Evolutionary conservation across 2,888 invertebrate species (phyloP).

Genomic region (Drosophila silvestris): DNA sequence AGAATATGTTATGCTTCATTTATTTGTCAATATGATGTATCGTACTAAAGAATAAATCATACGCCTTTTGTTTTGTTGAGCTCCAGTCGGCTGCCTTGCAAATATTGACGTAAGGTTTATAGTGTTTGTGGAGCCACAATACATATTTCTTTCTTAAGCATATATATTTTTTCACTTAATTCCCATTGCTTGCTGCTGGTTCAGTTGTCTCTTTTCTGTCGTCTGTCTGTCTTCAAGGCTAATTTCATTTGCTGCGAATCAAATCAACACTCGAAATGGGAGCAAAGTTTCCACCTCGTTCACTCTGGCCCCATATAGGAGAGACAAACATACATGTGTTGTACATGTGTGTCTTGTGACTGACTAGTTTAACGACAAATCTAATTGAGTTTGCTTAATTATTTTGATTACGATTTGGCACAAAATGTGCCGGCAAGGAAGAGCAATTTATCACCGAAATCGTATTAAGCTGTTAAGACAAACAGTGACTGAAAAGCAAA

Average conservation of each 20-base stretch:
- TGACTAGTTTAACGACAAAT: conserved; percentile 59
- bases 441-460: conserved; percentile 59
- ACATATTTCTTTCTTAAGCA: not conserved
- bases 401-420: conserved; percentile 70
- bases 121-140: not conserved
- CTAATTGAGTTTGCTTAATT: conserved; percentile 77
- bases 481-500: conserved; percentile 25
- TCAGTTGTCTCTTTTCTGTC: conserved; percentile 1
- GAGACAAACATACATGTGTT: not conserved
- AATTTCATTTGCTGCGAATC: conserved; percentile 45
- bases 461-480: conserved; percentile 50
- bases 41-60: conserved; percentile 13
- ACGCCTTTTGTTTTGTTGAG: conserved; percentile 1
- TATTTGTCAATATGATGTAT: conserved; percentile 7
- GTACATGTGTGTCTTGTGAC: conserved; percentile 9
- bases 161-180: not conserved
- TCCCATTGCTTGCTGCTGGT: conserved; percentile 6
- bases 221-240: conserved; percentile 23
- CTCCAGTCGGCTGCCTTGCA: conserved; percentile 7
- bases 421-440: conserved; percentile 39
- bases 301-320: conserved; percentile 7
- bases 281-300: conserved; percentile 32
- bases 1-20: conserved; percentile 6
- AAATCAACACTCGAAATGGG: conserved; percentile 45
- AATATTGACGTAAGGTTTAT: conserved; percentile 7